Evolutionary conservation across 2,113 vertebrate species (phyloP), one percentile per base, ranked within the genome.

Genomic region (Cololabis saira): DNA sequence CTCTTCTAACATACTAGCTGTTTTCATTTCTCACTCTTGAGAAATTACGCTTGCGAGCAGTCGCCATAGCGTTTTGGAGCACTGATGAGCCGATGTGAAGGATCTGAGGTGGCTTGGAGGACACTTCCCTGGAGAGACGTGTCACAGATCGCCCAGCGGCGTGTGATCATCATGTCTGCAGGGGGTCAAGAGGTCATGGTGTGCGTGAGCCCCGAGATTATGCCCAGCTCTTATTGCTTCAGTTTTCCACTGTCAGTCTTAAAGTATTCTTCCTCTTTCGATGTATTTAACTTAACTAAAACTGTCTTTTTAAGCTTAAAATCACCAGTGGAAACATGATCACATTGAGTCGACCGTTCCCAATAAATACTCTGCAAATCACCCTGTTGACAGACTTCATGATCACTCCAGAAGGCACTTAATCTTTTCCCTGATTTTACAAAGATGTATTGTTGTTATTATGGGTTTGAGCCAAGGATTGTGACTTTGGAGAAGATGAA

Each of bases 11-110:
- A 71, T 64, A 69, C 79, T 79, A 80, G 72, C 24, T 57, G 43
- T 76, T 67, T 87, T 82, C 82, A 79, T 81, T 67, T 80, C 72
- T 84, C 77, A 59, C 83, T 70, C 81, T 27, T 50, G 70, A 77
- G 76, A 82, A 80, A 76, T 87, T 71, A 65, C 42, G 43, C 18
- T 30, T 33, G 53, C 14, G 67, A 83, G 80, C 82, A 68, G 85
- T 84, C 82, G 81, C 70, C 71, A 71, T 80, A 78, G 80, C 69
- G 83, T 67, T 77, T 74, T 27, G 52, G 61, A 73, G 67, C 72
- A 56, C 67, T 67, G 59, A 42, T 67, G 68, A 15, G 67, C 85
- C 64, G 80, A 79, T 84, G 67, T 64, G 55, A 83, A 71, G 79
- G 81, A 83, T 86, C 45, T 40, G 54, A 65, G 69, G 59, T 55